phyloP scores from a whole-genome alignment of 1,140 invertebrate genomes.

The Limonius californicus region DNA sequence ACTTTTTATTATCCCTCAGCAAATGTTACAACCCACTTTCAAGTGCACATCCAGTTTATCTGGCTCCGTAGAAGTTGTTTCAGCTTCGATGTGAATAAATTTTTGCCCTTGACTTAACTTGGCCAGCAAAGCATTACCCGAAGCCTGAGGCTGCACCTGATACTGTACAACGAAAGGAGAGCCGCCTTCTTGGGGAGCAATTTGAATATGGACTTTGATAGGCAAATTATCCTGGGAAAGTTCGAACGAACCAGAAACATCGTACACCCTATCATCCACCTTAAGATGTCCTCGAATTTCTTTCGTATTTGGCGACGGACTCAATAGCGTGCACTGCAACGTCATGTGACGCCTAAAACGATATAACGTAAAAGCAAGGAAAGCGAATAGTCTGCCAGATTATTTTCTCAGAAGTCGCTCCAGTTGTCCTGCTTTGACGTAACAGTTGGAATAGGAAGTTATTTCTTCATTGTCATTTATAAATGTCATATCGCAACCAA shows the following conservation, averaged over 20 bases:
- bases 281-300: constrained; percentile 1
- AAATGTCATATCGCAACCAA: no score
- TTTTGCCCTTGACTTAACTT: neutral
- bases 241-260: neutral
- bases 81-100: neutral
- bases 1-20: constrained; percentile 34
- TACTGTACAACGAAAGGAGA: constrained; percentile 1
- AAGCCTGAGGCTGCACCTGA: neutral
- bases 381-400: no score
- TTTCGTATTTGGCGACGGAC: no score
- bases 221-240: neutral
- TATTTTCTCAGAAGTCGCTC: no score
- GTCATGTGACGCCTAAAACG: no score
- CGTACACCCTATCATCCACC: neutral
- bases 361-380: no score
- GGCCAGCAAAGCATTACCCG: neutral
- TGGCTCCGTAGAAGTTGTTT: neutral
- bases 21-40: constrained; percentile 12
- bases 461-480: no score
- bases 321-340: no score
- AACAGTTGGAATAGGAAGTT: no score
- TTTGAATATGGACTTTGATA: neutral
- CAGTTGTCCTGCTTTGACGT: no score
- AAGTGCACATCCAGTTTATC: neutral
- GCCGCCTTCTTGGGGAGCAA: neutral